Conservation (phyloP, 1,140 invertebrate genomes). For the Brachionus calyciflorus region DNA sequence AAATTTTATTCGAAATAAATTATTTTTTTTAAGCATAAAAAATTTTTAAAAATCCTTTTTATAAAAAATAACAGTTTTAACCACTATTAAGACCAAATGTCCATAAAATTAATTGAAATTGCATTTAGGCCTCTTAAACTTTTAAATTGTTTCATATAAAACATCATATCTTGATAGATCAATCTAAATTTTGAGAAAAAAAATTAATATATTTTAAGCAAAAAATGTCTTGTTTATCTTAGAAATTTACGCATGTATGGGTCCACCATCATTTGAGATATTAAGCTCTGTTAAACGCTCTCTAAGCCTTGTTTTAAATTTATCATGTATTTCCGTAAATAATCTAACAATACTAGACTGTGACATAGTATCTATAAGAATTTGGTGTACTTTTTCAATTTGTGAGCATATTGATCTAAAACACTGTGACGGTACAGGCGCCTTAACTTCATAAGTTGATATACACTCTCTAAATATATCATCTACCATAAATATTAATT, state of each 20-base stretch:
- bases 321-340: conserved; percentile 77
- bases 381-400: conserved; percentile 85
- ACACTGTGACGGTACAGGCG: conserved; percentile 85
- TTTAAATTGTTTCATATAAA: conserved; percentile 44
- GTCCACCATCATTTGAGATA: conserved; percentile 87
- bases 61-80: no score
- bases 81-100: conserved; percentile 35
- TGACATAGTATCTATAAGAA: conserved; percentile 66
- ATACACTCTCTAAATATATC: conserved; percentile 68
- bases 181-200: no score
- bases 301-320: conserved; percentile 79
- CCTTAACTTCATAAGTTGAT: conserved; percentile 71
- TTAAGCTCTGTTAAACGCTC: conserved; percentile 79
- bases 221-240: background rate
- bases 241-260: conserved; percentile 71
- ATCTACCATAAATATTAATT: conserved; percentile 82
- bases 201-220: no score
- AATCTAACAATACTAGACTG: conserved; percentile 72
- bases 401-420: conserved; percentile 88
- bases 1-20: no score
- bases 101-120: conserved; percentile 32
- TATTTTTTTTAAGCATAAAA: no score
- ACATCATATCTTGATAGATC: conserved; percentile 43
- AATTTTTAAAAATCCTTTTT: conserved; percentile 27
- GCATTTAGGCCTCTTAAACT: background rate